Evolutionary conservation across 2,113 vertebrate species (phyloP).

Genomic region (Peromyscus polionotus): DNA sequence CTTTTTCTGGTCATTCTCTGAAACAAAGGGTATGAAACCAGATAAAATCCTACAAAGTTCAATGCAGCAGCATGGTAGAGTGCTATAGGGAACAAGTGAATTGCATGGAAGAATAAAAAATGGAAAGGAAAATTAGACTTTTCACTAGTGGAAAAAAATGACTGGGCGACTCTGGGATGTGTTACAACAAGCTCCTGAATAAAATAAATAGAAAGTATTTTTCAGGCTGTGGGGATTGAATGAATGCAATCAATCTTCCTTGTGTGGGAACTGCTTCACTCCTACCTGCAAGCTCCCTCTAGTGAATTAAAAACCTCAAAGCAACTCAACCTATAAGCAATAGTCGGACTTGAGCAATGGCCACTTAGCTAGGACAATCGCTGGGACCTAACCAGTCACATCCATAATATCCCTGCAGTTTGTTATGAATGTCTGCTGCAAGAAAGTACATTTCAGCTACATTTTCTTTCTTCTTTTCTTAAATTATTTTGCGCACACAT

Average conservation of each 20-base stretch:
- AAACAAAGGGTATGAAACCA: slow-evolving; percentile 67
- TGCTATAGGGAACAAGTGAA: slow-evolving; percentile 78
- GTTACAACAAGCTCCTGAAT: slow-evolving; percentile 87
- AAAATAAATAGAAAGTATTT: slow-evolving; percentile 89
- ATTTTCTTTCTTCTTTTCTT: slow-evolving; percentile 5
- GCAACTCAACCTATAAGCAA: slow-evolving; percentile 69
- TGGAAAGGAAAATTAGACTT: slow-evolving; percentile 84
- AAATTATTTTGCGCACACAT: not conserved
- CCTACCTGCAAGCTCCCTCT: slow-evolving; percentile 87
- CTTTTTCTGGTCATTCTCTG: slow-evolving; percentile 68
- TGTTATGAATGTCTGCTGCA: not conserved
- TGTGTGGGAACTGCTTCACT: slow-evolving; percentile 70
- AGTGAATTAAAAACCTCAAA: slow-evolving; percentile 84
- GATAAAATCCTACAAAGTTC: slow-evolving; percentile 47
- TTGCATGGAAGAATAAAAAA: slow-evolving; percentile 81
- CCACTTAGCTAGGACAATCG: not conserved
- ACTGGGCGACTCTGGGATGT: slow-evolving; percentile 84
- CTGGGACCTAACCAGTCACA: not conserved
- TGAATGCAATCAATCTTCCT: slow-evolving; percentile 88
- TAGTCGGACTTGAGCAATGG: slow-evolving; percentile 49
- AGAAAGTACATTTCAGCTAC: not conserved
- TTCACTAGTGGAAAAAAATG: slow-evolving; percentile 84
- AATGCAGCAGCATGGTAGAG: slow-evolving; percentile 66
- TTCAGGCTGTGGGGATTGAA: slow-evolving; percentile 88
- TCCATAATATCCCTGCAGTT: not conserved